These are phyloP conservation scores for Drosophila helvetica DNA, from an alignment of 2,888 invertebrate genomes.

Conservation along the genomic window DNA sequence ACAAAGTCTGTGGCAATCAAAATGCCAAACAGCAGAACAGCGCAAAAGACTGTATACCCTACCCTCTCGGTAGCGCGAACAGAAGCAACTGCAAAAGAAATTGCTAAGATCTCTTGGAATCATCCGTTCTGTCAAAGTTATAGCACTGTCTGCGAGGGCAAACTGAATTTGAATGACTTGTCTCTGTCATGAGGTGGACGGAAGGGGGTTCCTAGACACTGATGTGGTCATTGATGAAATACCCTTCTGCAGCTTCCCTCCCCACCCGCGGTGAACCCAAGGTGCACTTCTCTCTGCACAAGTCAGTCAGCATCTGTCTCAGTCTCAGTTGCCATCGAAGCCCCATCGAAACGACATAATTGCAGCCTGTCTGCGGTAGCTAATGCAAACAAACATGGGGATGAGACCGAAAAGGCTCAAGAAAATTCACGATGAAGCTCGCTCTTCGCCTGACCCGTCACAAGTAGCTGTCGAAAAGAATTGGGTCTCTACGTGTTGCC, in stretches of 20 bases:
- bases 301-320: constrained; percentile 13
- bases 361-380: constrained; percentile 75
- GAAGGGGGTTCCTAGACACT: background rate
- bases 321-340: constrained; percentile 17
- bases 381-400: constrained; percentile 80
- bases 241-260: background rate
- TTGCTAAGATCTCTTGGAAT: background rate
- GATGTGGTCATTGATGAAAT: constrained; percentile 13
- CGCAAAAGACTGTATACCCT: constrained; percentile 18
- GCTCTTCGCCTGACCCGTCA: constrained; percentile 63
- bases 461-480: constrained; percentile 75
- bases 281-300: constrained; percentile 12
- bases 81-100: no score
- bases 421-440: constrained; percentile 57
- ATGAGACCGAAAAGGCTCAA: constrained; percentile 53
- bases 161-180: constrained; percentile 7
- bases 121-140: background rate
- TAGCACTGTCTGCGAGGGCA: background rate
- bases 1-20: constrained; percentile 80
- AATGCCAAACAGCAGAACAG: constrained; percentile 55
- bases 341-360: constrained; percentile 74
- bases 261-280: background rate
- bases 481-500: constrained; percentile 75
- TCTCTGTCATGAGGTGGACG: background rate
- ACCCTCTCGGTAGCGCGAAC: background rate